phyloP scores from a whole-genome alignment of 2,888 invertebrate species.

The Thalpophila matura region DNA sequence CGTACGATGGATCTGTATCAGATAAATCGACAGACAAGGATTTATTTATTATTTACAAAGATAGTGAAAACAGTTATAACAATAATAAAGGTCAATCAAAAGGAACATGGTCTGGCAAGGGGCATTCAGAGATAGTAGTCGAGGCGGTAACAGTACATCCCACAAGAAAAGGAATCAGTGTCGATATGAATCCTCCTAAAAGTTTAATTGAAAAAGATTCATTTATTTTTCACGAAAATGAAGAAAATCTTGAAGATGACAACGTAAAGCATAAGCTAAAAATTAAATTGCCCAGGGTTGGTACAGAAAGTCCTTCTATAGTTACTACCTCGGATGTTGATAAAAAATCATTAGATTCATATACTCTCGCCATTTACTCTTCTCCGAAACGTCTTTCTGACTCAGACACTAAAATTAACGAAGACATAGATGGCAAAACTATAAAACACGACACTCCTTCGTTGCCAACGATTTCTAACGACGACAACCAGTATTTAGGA shows the following conservation, averaged over 20 bases:
- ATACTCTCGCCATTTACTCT: conserved; percentile 63
- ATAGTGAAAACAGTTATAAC: conserved; percentile 69
- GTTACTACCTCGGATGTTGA: conserved; percentile 69
- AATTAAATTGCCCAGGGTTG: conserved; percentile 74
- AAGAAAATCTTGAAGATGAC: conserved; percentile 63
- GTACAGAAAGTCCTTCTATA: conserved; percentile 66
- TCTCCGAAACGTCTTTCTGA: conserved; percentile 61
- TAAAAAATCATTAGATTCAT: conserved; percentile 74
- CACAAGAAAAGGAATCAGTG: conserved; percentile 34
- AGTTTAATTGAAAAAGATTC: conserved; percentile 40
- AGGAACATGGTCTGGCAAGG: conserved; percentile 53
- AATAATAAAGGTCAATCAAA: conserved; percentile 50
- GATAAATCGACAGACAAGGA: conserved; percentile 72
- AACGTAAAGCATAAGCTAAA: conserved; percentile 72
- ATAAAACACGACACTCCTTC: conserved; percentile 51
- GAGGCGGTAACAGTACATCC: conserved; percentile 55
- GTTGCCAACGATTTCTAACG: conserved; percentile 60
- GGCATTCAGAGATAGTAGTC: conserved; percentile 59
- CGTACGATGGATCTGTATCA: conserved; percentile 59
- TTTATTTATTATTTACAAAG: conserved; percentile 79
- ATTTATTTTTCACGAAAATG: conserved; percentile 52
- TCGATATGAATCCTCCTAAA: conserved; percentile 8
- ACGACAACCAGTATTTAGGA: conserved; percentile 48
- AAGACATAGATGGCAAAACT: conserved; percentile 34
- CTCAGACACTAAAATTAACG: conserved; percentile 58